A percentile compares a stretch with the other conserved stretches of the same genome.
These are phyloP conservation scores for Macropis europaea DNA, from an alignment of 2,888 invertebrate genomes.

Conservation along the genomic window DNA sequence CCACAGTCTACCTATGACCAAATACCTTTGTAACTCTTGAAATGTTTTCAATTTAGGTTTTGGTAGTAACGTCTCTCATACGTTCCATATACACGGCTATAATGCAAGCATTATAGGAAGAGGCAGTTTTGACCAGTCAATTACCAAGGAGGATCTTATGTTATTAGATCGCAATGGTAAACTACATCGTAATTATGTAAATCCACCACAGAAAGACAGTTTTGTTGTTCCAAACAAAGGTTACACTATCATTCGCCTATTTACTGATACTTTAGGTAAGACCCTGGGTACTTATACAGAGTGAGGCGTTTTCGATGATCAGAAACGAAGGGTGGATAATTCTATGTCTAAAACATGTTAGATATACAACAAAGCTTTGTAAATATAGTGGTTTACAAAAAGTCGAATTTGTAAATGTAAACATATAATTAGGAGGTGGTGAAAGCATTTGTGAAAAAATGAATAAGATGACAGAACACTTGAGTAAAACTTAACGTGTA, in stretches of 20 bases:
- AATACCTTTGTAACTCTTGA: no score
- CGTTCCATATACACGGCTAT: conserved; percentile 84
- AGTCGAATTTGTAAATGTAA: no score
- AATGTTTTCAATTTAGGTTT: conserved; percentile 77
- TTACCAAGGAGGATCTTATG: conserved; percentile 79
- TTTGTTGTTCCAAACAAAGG: conserved; percentile 85
- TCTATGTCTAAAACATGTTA: no score
- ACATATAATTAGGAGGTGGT: no score
- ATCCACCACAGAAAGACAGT: conserved; percentile 83
- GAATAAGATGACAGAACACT: no score
- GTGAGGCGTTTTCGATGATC: no score
- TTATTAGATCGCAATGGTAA: conserved; percentile 76
- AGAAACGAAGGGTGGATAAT: no score
- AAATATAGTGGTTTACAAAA: no score
- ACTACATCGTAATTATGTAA: conserved; percentile 80
- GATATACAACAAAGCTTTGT: no score
- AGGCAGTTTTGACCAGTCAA: conserved; percentile 72
- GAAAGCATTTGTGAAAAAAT: no score
- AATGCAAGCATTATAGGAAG: conserved; percentile 60
- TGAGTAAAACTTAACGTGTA: no score
- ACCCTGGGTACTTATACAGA: neutral
- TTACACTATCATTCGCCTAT: conserved; percentile 64
- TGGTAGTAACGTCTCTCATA: conserved; percentile 81
- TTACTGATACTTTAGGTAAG: conserved; percentile 67
- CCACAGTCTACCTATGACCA: no score